These are phyloP conservation scores for Eunapius fragilis DNA, from an alignment of 37 sponge, comb jelly and placozoan species.

Conservation along the genomic window DNA sequence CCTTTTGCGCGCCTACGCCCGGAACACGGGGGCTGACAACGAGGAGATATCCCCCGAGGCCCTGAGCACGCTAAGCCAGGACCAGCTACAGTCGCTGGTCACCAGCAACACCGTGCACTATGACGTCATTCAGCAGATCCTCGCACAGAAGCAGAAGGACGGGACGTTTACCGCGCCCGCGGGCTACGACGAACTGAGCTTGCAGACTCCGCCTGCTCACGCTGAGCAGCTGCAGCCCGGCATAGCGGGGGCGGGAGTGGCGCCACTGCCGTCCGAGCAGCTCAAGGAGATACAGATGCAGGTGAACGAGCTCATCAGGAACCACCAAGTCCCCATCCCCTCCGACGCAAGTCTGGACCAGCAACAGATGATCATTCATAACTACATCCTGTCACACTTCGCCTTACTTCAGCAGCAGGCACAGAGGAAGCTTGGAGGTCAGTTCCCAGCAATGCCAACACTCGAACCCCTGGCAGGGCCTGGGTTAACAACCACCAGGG, in stretches of 20 bases:
- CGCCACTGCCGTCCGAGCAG: conserved; percentile 48
- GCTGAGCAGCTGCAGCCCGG: background rate
- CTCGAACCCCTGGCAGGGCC: background rate
- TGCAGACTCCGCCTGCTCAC: background rate
- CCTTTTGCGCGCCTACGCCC: conserved; percentile 28
- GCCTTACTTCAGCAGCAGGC: conserved; percentile 23
- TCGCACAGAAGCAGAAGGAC: conserved; percentile 33
- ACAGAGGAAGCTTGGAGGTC: background rate
- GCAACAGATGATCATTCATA: conserved; percentile 43
- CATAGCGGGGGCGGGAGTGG: background rate
- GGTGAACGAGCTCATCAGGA: conserved; percentile 30
- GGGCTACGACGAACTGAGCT: conserved; percentile 3
- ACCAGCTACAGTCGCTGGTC: conserved; percentile 58
- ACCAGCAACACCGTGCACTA: conserved; percentile 77
- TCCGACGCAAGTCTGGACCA: conserved; percentile 40
- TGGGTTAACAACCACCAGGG: background rate
- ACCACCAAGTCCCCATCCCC: conserved; percentile 40
- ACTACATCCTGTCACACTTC: conserved; percentile 39
- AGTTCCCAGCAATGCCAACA: background rate
- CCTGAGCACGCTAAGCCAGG: conserved; percentile 58
- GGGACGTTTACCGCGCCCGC: background rate
- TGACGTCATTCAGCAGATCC: conserved; percentile 72
- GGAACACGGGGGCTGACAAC: background rate
- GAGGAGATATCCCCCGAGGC: conserved; percentile 52
- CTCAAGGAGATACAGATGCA: conserved; percentile 35